Evolutionary conservation across 2,888 invertebrate species (phyloP), one percentile per base, ranked within the genome.

Genomic region (Idaea straminata): DNA sequence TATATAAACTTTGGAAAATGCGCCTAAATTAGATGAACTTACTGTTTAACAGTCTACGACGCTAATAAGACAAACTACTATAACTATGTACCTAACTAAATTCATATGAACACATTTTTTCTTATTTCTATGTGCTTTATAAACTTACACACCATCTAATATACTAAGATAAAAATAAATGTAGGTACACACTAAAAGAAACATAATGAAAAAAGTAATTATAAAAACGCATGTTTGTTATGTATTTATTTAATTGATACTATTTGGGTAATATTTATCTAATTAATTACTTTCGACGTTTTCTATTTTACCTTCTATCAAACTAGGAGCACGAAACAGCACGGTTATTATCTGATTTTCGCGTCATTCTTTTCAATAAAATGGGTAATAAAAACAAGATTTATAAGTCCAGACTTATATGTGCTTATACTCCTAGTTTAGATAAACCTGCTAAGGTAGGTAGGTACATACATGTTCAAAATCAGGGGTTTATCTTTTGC

Each of bases 31-130:
- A 81, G 80, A 78, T 77, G 78, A 84, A 85, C 85, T 84, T 84
- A 90, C 91, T 91, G 90, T 91, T 86, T 84, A 84, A 89, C 90
- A 91, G 88, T 87, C 87, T 87, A 90, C 81, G 78, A 82, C 78
- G 82, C 85, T 89, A 88, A 82, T 83, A 83, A 47, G 84, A 85
- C 83, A 83, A 88, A 84, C 83, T 86, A 86, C 62, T 69, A 72
- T 72, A 85, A 84, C 86, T 91, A 91, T 85, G 80, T 86, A 77
- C 79, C 79, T 83, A 85, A 90, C 89, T 90, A 92, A 91, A 89
- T 89, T 91, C 85, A 89, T 91, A 92, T 92, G 92, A 92, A 92
- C 92, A 92, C 92, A 92, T 92, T 87, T 90, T 90, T 89, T 79
- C 90, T 91, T 91, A 91, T 76, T 69, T 68, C 88, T 89, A 91